These are phyloP conservation scores for Achroia grisella DNA, from an alignment of 1,140 invertebrate genomes.

Conservation along the genomic window DNA sequence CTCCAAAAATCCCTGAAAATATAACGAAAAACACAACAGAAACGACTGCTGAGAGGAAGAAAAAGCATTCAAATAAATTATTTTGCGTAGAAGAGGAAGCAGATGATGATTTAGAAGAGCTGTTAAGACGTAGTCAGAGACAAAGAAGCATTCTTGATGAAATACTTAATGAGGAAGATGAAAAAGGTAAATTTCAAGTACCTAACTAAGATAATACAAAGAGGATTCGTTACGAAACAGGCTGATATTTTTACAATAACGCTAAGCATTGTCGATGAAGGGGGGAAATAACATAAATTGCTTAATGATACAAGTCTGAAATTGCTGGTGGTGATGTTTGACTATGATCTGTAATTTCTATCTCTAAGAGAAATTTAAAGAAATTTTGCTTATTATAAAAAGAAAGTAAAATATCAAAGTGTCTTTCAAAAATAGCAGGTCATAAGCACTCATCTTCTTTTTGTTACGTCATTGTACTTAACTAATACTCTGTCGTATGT, in stretches of 20 bases:
- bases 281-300: slow-evolving; percentile 30
- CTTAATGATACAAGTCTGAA: slow-evolving; percentile 24
- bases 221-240: slow-evolving; percentile 25
- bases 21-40: slow-evolving; percentile 56
- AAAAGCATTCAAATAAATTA: slow-evolving; percentile 33
- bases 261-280: slow-evolving; percentile 45
- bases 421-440: neutral
- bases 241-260: slow-evolving; percentile 51
- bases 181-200: slow-evolving; percentile 71
- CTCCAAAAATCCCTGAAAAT: slow-evolving; percentile 38
- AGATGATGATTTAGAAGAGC: slow-evolving; percentile 76
- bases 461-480: slow-evolving; percentile 15
- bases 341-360: slow-evolving; percentile 36
- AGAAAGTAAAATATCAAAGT: no score
- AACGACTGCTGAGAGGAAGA: slow-evolving; percentile 52
- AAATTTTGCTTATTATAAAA: no score
- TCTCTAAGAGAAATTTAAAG: no score
- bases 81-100: slow-evolving; percentile 66
- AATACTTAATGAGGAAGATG: slow-evolving; percentile 78
- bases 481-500: slow-evolving; percentile 68
- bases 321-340: slow-evolving; percentile 21
- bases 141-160: slow-evolving; percentile 81
- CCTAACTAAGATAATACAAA: slow-evolving; percentile 40
- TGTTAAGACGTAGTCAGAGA: slow-evolving; percentile 78
- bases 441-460: neutral